Conservation (phyloP, 2,888 invertebrate species). For the Metopia argyrocephala region DNA sequence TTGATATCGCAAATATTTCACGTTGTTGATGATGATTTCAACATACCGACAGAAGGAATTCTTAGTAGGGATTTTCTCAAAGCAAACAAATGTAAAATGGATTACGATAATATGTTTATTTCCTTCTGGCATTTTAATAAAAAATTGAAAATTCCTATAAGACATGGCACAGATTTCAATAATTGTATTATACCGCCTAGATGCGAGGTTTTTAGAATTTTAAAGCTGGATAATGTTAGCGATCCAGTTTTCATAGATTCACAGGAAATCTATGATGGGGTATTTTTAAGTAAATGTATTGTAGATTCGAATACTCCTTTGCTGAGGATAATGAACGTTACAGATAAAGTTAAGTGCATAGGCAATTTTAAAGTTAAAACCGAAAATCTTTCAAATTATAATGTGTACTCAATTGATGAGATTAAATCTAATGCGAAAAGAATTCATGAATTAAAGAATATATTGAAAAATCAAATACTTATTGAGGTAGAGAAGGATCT, state of each 20-base stretch:
- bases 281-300: neutral
- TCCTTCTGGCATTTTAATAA: no score
- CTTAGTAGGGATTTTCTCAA: neutral
- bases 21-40: no score
- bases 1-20: no score
- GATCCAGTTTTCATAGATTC: neutral
- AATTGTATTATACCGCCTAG: neutral
- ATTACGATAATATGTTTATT: neutral
- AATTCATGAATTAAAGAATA: neutral
- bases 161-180: neutral
- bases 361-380: neutral
- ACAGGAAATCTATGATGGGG: neutral
- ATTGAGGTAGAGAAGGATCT: neutral
- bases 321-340: neutral
- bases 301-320: neutral
- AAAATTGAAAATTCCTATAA: neutral
- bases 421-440: neutral
- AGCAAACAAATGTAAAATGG: neutral
- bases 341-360: neutral
- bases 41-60: no score
- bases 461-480: neutral
- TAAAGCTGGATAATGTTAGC: neutral
- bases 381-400: constrained; percentile 7
- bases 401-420: constrained; percentile 11
- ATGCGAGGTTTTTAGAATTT: neutral